Percentiles rank a stretch among this genome's conserved stretches.
phyloP scores from a whole-genome alignment of 2,888 invertebrate species.

The Baronia brevicornis region DNA sequence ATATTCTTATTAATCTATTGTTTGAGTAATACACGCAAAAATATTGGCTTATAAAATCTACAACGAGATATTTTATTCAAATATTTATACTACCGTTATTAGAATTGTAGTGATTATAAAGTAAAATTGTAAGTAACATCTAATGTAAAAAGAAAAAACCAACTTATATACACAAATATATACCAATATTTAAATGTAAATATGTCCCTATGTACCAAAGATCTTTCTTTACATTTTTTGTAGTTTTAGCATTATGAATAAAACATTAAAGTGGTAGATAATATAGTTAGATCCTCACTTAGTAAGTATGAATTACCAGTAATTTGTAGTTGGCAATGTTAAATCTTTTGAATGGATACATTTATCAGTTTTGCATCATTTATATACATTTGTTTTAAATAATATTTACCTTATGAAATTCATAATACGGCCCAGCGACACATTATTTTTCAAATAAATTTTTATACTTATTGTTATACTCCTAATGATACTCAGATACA shows the following conservation, averaged over 20 bases:
- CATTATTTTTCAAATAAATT: too few species aligned
- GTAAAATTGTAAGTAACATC: conserved; percentile 12
- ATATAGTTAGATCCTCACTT: too few species aligned
- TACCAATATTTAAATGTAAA: conserved; percentile 61
- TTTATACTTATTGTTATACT: background rate
- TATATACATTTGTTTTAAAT: too few species aligned
- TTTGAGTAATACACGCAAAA: conserved; percentile 44
- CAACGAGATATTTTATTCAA: conserved; percentile 68
- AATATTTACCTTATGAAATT: too few species aligned
- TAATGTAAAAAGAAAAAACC: conserved; percentile 44
- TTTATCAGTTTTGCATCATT: too few species aligned
- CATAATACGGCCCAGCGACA: too few species aligned
- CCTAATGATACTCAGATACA: background rate
- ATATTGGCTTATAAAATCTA: conserved; percentile 48
- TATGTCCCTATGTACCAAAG: conserved; percentile 70
- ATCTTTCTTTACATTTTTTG: conserved; percentile 73
- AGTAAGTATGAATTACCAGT: too few species aligned
- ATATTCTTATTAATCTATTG: conserved; percentile 41
- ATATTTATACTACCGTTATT: conserved; percentile 70
- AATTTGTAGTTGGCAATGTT: too few species aligned
- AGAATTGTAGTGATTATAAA: conserved; percentile 53
- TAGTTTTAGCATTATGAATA: conserved; percentile 43
- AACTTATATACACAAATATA: conserved; percentile 70
- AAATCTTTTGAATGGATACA: too few species aligned
- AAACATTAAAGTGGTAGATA: conserved; percentile 5